Evolutionary conservation across 2,797 vertebrate species (phyloP).

Genomic region (Sebastes nivosus): DNA sequence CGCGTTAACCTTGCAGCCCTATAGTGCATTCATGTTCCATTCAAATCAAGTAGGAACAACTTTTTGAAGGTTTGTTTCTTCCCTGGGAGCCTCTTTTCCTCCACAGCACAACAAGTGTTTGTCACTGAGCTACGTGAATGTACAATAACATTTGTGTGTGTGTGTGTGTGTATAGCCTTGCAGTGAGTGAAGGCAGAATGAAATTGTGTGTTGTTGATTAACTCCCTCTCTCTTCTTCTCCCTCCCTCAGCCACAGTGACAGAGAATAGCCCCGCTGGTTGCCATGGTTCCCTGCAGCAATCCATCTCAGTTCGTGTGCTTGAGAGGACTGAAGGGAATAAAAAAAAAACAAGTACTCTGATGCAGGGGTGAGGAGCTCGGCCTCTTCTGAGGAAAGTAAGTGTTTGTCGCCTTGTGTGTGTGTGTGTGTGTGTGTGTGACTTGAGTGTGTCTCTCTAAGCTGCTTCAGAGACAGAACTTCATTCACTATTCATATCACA

Average conservation of each 20-base stretch:
- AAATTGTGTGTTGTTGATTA: slow-evolving; percentile 61
- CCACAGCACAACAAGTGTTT: background rate
- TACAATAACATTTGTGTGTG: background rate
- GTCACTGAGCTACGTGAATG: background rate
- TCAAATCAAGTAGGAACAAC: background rate
- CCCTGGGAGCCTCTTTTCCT: background rate
- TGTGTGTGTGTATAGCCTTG: slow-evolving; percentile 5
- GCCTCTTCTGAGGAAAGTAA: slow-evolving; percentile 55
- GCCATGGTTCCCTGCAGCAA: slow-evolving; percentile 70
- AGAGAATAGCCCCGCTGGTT: slow-evolving; percentile 67
- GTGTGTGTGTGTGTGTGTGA: background rate
- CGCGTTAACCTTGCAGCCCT: too few relatives aligned
- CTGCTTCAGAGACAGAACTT: slow-evolving; percentile 33
- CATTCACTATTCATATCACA: slow-evolving; percentile 58
- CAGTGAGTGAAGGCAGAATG: slow-evolving; percentile 19
- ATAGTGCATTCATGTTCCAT: background rate
- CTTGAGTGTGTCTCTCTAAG: slow-evolving; percentile 23
- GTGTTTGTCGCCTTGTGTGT: slow-evolving; percentile 38
- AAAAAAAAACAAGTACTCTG: slow-evolving; percentile 44
- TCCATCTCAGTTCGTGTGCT: slow-evolving; percentile 59
- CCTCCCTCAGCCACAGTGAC: slow-evolving; percentile 28
- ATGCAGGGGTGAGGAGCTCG: slow-evolving; percentile 27
- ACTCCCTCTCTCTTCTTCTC: slow-evolving; percentile 36
- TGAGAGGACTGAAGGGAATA: slow-evolving; percentile 40
- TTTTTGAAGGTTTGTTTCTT: background rate